Evolutionary conservation across 1,140 invertebrate genomes (phyloP).

Genomic region (Drosophila kikkawai): DNA sequence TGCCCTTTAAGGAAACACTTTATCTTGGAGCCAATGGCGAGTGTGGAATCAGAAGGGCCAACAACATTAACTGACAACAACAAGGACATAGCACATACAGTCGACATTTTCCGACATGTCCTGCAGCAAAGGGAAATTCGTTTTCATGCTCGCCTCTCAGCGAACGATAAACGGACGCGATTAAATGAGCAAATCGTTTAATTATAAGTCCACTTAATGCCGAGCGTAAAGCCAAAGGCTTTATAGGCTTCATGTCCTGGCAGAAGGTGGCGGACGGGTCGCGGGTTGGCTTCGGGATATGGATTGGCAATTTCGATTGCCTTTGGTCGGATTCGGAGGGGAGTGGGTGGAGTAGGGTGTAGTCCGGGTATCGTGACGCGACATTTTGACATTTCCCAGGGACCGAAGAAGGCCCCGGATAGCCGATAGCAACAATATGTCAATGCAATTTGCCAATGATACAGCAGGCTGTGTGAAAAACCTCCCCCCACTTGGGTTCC

Average conservation of each 20-base stretch:
- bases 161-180: slow-evolving; percentile 70
- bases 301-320: slow-evolving; percentile 52
- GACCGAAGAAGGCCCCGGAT: slow-evolving; percentile 33
- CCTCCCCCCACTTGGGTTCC: not conserved
- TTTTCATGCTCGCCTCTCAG: slow-evolving; percentile 32
- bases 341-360: not conserved
- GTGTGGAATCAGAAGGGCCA: slow-evolving; percentile 1
- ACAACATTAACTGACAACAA: slow-evolving; percentile 22
- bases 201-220: slow-evolving; percentile 81
- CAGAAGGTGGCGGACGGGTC: slow-evolving; percentile 1
- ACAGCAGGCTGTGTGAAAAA: slow-evolving; percentile 22
- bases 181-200: slow-evolving; percentile 81
- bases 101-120: slow-evolving; percentile 42
- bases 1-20: not conserved
- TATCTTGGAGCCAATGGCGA: slow-evolving; percentile 14
- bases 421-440: slow-evolving; percentile 78
- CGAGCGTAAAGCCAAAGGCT: slow-evolving; percentile 67
- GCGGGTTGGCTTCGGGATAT: slow-evolving; percentile 9
- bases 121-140: slow-evolving; percentile 44
- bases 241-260: slow-evolving; percentile 39
- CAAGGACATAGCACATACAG: slow-evolving; percentile 32
- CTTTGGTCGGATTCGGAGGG: slow-evolving; percentile 27
- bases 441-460: slow-evolving; percentile 76
- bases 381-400: slow-evolving; percentile 70
- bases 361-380: slow-evolving; percentile 50